Evolutionary conservation across 2,888 invertebrate genomes (phyloP), one percentile per base, ranked within the genome.

Genomic region (Drosophila paramelanica): DNA sequence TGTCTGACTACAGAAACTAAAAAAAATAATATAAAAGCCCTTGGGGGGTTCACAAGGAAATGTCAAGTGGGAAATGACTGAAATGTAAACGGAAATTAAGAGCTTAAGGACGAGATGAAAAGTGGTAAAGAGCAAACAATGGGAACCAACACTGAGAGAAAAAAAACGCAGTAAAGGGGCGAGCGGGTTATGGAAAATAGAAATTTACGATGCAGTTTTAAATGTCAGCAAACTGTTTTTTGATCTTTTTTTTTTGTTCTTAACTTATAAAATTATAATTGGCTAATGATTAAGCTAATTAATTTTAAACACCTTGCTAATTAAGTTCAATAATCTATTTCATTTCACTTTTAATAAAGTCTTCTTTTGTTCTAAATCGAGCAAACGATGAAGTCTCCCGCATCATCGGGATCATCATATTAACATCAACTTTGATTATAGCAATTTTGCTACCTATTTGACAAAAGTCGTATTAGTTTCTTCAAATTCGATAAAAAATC

Each of bases 1-100:
- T 56, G 43, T 67, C 47, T 64, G 43, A 62, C 36, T 51, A 20
- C 57, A 56, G 4, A 25, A 41, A 25, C 25, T 33, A 47, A 8
- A 20, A 13, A 17, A 33, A 38, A 23, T 7, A 27, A 38, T 42
- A 50, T 56, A 46, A 60, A 73, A 62, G 56, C 55, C 51, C 14
- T 62, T 55, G 58, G 73, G 58, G 65, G 62, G 58, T 27, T 55
- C 27, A 8, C 36, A 36, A 41, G 56, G 31, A 67, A 53, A 58
- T 65, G 47, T 59, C 59, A 73, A 69, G 64, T 56, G 68, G 58
- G 43, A 47, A 55, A 55, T 46, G 55, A 20, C 8, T n/a, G 27
- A 36, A 60, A 51, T 47, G 6, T 31, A 13, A 39, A 23, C 20
- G 45, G 60, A 46, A 31, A 61, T 56, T 38, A 7, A 38, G 56